Evolutionary conservation across 30 jellyfish, hydroid and myxozoan genomes (phyloP).

Genomic region (Aurelia aurita): DNA sequence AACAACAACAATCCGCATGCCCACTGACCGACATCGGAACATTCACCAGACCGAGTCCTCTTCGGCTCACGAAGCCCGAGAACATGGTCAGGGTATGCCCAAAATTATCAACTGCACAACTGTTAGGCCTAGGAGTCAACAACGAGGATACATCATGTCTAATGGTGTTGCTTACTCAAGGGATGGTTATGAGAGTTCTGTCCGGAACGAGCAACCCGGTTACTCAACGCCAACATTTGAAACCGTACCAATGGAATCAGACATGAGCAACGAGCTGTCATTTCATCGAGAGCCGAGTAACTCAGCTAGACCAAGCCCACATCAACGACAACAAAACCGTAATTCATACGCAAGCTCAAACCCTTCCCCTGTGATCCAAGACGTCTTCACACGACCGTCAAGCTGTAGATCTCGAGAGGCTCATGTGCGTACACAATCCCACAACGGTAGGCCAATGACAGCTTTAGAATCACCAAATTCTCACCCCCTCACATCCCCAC

Average conservation of each 20-base stretch:
- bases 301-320: neutral
- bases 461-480: conserved; percentile 4
- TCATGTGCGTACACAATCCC: conserved; percentile 10
- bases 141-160: conserved; percentile 20
- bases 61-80: conserved; percentile 30
- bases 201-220: conserved; percentile 19
- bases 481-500: conserved; percentile 29
- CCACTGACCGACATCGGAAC: conserved; percentile 32
- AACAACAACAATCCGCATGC: conserved; percentile 28
- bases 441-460: neutral
- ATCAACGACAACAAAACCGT: neutral
- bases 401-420: conserved; percentile 30
- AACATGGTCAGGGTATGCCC: conserved; percentile 20
- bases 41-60: conserved; percentile 30
- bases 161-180: conserved; percentile 22
- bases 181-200: neutral
- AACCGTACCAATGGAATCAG: conserved; percentile 18
- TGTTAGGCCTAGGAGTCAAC: conserved; percentile 52
- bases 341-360: conserved; percentile 19
- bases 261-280: neutral
- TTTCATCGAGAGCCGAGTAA: conserved; percentile 5
- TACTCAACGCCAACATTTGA: conserved; percentile 17
- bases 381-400: conserved; percentile 42
- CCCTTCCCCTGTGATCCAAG: conserved; percentile 55
- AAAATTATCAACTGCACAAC: conserved; percentile 60